Evolutionary conservation across 2,113 vertebrate genomes (phyloP).

Genomic region (Microcebus lehilahytsara): DNA sequence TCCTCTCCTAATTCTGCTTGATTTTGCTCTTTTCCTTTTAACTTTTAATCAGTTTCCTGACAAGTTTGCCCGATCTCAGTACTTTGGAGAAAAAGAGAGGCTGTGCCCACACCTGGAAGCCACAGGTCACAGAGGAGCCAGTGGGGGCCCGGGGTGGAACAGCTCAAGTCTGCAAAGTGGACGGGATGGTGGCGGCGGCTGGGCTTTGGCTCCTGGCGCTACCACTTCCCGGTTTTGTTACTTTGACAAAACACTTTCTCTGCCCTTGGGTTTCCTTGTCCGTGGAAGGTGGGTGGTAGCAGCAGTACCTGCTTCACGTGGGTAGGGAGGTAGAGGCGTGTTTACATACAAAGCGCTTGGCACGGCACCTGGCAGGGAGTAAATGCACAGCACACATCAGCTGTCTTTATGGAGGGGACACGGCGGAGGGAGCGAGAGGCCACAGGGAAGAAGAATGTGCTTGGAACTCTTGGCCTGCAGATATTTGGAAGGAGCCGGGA

Average conservation of each 20-base stretch:
- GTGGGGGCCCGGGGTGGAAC: rapidly evolving
- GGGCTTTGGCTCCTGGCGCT: neutral
- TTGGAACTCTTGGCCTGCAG: neutral
- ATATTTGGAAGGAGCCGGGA: neutral
- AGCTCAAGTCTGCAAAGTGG: rapidly evolving
- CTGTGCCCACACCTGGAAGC: neutral
- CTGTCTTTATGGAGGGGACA: neutral
- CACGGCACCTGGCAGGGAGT: neutral
- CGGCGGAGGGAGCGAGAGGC: neutral
- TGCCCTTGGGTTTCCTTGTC: neutral
- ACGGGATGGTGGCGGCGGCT: neutral
- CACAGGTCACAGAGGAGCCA: rapidly evolving
- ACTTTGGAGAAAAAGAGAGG: neutral
- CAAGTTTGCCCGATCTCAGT: neutral
- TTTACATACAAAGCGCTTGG: neutral
- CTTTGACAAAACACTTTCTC: neutral
- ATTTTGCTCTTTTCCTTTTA: neutral
- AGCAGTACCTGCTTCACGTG: neutral
- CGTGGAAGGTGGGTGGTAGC: neutral
- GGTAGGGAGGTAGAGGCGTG: neutral
- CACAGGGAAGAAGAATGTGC: neutral
- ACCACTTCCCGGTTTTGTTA: neutral
- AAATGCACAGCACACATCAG: neutral
- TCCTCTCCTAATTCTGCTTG: neutral
- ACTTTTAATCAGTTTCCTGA: neutral